Conservation (phyloP, 1,140 invertebrate species). For the Cydia amplana region DNA sequence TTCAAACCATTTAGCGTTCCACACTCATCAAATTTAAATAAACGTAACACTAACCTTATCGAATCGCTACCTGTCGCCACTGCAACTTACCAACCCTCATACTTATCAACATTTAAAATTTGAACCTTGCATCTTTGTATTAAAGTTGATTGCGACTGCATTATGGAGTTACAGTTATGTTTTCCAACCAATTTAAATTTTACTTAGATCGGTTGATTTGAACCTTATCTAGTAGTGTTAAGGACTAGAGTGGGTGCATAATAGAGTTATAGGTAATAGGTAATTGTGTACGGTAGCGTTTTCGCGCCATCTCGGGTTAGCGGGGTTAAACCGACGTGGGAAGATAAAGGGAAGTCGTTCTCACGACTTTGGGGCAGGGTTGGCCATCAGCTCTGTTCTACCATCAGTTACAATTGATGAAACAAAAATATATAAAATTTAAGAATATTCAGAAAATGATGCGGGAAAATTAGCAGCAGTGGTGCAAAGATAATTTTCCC, state of each 20-base stretch:
- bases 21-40: constrained; percentile 17
- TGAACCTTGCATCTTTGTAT: not conserved
- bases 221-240: not conserved
- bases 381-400: not conserved
- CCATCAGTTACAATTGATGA: no score
- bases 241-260: not conserved
- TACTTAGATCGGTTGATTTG: not conserved
- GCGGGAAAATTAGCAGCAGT: no score
- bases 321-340: constrained; percentile 8
- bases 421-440: not conserved
- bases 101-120: not conserved
- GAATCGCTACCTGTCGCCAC: constrained; percentile 6
- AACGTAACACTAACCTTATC: constrained; percentile 16
- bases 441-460: not conserved
- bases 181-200: not conserved
- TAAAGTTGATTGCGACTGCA: not conserved
- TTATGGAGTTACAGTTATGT: not conserved
- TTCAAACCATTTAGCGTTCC: not conserved
- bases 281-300: constrained; percentile 15
- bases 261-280: not conserved
- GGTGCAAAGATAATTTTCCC: no score
- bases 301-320: constrained; percentile 20
- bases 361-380: not conserved
- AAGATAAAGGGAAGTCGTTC: constrained; percentile 1
- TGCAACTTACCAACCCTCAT: not conserved